Base-by-base conservation (phyloP, 2,888 invertebrate species). In the Panorpa germanica region DNA sequence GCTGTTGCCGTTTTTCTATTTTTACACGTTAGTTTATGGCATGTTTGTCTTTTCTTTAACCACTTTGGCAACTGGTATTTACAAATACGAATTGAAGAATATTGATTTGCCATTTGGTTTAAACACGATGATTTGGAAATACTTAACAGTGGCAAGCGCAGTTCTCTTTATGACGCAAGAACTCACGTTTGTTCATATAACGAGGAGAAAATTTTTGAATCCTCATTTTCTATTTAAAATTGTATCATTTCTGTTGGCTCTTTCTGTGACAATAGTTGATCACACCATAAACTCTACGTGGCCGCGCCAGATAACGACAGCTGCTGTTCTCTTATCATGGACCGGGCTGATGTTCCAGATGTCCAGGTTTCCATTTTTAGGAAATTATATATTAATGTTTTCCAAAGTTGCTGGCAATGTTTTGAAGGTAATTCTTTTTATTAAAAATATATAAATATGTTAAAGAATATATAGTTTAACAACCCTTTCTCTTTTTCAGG, bases 301-400 rank as follows among this genome's bases (percentile, higher is more conserved):
- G 61, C 51, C 57, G 0, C 45, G 61, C 3, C 60, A 64, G 35
- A 49, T 65, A 2, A 59, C 64, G 0, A 61, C 65, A 0, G 35
- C 59, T 5, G 61, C 65, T 1, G 39, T 65, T 14, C 53, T 67
- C 8, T 41, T 65, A 3, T 53, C 62, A 0, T 67, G 66, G 66
- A 40, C 61, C 8, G 62, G 66, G 38, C 51, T 65, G 41, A 63
- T 65, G 57, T 62, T 66, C 32, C 44, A 65, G 2, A 43, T 65
- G 3, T 64, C 65, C 1, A 50, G 65, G 31, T 62, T 65, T 35
- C 65, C 65, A 0, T 59, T 57, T 29, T 62, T 61, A 54, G 65
- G 65, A 2, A 63, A 63, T 41, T 64, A 64, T 45, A 63, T 65
- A 2, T 53, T 65, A 5, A 66, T 67, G 66, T 66, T 66, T 46